Base-by-base conservation (phyloP, 2,113 vertebrate species). In the Pipra filicauda region DNA sequence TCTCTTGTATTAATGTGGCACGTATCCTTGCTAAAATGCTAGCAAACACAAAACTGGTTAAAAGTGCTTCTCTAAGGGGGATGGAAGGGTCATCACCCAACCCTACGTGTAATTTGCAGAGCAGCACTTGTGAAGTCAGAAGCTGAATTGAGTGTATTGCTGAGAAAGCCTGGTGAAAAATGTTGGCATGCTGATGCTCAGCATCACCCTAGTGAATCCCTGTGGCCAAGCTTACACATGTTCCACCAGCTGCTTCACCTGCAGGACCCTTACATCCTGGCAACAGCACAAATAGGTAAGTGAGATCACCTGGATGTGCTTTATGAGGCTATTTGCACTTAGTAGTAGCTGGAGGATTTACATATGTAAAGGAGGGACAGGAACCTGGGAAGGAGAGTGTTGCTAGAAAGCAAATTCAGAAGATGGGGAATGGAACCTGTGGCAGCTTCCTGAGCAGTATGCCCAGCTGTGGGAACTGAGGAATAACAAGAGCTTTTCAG, bases 201-300 rank as follows among this genome's bases (percentile, higher is more conserved):
- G 37, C 22, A 9, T n/a, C 48, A 49, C 12, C 1, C 22, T 4
- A 0, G 18, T 5, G 4, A 81, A 66, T 8, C 35, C 23, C 27
- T 55, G 2, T 0, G 10, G 13, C 15, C 41, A 41, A 57, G 46
- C 33, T n/a, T n/a, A 11, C 58, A 61, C 0, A 4, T 69, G 44
- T 30, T 80, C 52, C 48, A 30, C 19, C 49, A 62, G 44, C 59
- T 20, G 31, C 58, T 11, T n/a, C 41, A 51, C n/a, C 74, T 8
- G 0, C 0, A 0, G 55, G 31, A 57, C 10, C 6, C 27, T 51
- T 15, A 22, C 1, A 3, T 30, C 27, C 82, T 7, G 4, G 44
- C 41, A 88, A 3, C 11, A 49, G 71, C 65, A 66, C 48, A 52
- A 23, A 13, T 0, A 10, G 31, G 31, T 46, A 51, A 62, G 23